Conservation (phyloP, 2,113 vertebrate genomes). For the Tenebrosternarchus preto region DNA sequence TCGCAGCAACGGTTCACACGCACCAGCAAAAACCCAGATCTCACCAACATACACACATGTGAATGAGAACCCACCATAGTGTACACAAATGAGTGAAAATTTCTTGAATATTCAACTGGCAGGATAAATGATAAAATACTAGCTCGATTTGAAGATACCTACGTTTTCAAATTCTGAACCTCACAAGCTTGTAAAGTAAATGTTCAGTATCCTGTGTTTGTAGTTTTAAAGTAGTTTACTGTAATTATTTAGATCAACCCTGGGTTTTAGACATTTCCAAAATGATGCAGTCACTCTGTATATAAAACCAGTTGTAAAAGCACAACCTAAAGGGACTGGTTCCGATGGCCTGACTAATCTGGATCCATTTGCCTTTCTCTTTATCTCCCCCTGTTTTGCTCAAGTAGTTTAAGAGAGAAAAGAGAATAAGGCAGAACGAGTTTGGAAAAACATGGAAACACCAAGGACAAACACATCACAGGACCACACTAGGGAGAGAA, state of each 20-base stretch:
- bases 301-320: slow-evolving; percentile 44
- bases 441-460: slow-evolving; percentile 20
- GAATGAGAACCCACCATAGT: not conserved
- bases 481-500: slow-evolving; percentile 16
- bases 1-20: slow-evolving; percentile 60
- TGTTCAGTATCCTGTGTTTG: too few relatives aligned
- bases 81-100: too few relatives aligned
- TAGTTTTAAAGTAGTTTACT: too few relatives aligned
- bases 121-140: too few relatives aligned
- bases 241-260: slow-evolving; percentile 45
- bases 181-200: too few relatives aligned
- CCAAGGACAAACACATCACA: not conserved
- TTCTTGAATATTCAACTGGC: too few relatives aligned
- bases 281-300: slow-evolving; percentile 51
- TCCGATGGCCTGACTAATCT: slow-evolving; percentile 32
- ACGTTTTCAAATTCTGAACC: too few relatives aligned
- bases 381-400: slow-evolving; percentile 24
- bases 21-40: slow-evolving; percentile 63
- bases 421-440: slow-evolving; percentile 33
- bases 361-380: slow-evolving; percentile 66
- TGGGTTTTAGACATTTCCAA: slow-evolving; percentile 60
- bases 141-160: too few relatives aligned
- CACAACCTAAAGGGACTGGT: too few relatives aligned
- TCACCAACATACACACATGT: slow-evolving; percentile 49
- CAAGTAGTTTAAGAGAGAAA: slow-evolving; percentile 35